Evolutionary conservation across 1,140 invertebrate species (phyloP), one percentile per base, ranked within the genome.

Genomic region (Lysiphlebus fabarum): DNA sequence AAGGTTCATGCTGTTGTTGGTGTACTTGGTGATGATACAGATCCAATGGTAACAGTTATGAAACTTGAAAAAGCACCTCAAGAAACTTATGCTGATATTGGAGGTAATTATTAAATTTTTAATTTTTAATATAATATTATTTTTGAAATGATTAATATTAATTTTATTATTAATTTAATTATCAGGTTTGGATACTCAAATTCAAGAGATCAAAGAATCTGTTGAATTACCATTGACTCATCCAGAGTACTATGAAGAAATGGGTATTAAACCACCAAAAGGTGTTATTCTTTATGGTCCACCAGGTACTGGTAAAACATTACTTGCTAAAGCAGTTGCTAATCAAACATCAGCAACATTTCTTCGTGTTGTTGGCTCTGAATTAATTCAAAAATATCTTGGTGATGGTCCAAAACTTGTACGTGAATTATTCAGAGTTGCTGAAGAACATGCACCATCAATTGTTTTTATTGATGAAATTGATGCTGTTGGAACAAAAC

Each of bases 391-490:
- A 75, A 99, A 99, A 81, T 99, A 98, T 84, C 83, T 99, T 73
- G 97, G 97, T 63, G 98, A 99, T 85, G 98, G 98, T 26, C 97
- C 98, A 0, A 99, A 99, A 81, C 82, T 99, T 44, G 97, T 99
- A 5, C 82, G 98, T 63, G 98, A 99, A 76, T 77, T 99, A 11
- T 99, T 99, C 80, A 82, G 96, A 71, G 96, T 99, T 7, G 97
- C 98, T 17, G 97, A 99, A 74, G 97, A 99, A 78, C 95, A 99
- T 84, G 96, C 97, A 1, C 97, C 98, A 7, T 98, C 96, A 1
- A 99, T 99, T 80, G 96, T 99, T 1, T 99, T 99, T 75, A 99
- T 99, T 74, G 98, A 99, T 85, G 98, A 99, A 87, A 99, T 99
- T 70, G 98, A 99, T 85, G 98, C 98, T 61, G 94, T 99, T 40